These are phyloP conservation scores for Dipodomys ordii DNA, from an alignment of 2,113 vertebrate genomes.

Conservation along the genomic window DNA sequence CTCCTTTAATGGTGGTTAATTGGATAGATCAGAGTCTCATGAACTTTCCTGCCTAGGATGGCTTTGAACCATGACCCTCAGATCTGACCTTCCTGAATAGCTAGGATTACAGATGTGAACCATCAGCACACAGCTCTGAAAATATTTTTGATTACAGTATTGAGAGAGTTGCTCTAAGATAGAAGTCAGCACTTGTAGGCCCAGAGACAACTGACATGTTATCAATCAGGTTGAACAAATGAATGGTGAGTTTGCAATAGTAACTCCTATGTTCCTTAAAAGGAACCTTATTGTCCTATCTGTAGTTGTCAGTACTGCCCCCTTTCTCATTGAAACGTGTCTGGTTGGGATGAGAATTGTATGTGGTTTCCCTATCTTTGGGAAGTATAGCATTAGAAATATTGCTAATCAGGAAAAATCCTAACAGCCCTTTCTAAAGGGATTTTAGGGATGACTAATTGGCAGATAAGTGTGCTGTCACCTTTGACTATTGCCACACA, in stretches of 20 bases:
- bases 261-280: not conserved
- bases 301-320: not conserved
- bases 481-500: not conserved
- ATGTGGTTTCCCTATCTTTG: not conserved
- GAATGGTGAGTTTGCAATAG: not conserved
- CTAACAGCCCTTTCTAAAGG: not conserved
- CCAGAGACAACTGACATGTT: not conserved
- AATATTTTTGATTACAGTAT: slow-evolving; percentile 36
- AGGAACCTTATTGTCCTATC: not conserved
- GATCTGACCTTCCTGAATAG: no score
- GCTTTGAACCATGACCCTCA: no score
- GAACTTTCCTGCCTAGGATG: no score
- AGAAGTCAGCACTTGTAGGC: not conserved
- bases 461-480: not conserved
- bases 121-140: not conserved
- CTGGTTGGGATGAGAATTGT: not conserved
- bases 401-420: not conserved
- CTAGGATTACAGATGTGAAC: no score
- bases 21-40: no score
- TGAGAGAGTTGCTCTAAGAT: not conserved
- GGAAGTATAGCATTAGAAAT: not conserved
- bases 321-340: not conserved
- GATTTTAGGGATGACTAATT: not conserved
- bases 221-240: not conserved
- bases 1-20: no score